Base-by-base conservation (phyloP, 1,140 invertebrate species). In the Brachionus sp. region DNA sequence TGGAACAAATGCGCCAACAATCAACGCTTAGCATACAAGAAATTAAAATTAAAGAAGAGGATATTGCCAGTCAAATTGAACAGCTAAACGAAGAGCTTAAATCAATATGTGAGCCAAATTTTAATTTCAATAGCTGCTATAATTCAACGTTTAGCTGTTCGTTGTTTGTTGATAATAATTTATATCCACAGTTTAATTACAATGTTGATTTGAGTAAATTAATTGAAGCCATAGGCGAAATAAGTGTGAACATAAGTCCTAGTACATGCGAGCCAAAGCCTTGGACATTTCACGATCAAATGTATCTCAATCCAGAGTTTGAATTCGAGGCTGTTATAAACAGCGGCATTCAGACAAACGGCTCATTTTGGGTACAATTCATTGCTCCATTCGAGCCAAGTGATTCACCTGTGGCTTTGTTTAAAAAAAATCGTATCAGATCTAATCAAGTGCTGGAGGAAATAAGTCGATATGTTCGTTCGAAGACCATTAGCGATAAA, bases 151-250 rank as follows among this genome's bases (percentile, higher is more conserved):
- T 39, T 12, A 80, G 50, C 13, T 80, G 77, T 66, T 80, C 77
- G 2, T 25, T 80, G 12, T 80, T 80, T 35, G 77, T 80, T 9
- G 77, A 80, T 16, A 80, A 66, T 62, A 80, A 44, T 25, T 2
- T 80, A 5, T 80, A 80, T 62, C 77, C 77, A 19, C 50, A 80
- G 37, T 80, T 80, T 39, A 23, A 23, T 23, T 80, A 80, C 13
- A 39, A 62, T 35, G 77, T 80, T 12, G 77, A 80, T 39, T 62
- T 80, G 35, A 42, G n/a, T 50, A 39, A 66, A 42, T 1, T 80
- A n/a, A 39, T 42, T 1, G 77, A 80, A 12, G 77, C 77, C 4
- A 62, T 80, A 9, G 25, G 35, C 19, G 12, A 42, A 1, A 0
- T 80, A 0, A 37, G 57, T n/a, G 62, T 80, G n/a, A n/a, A 80